These are phyloP conservation scores for Eilema griseolum DNA, from an alignment of 2,888 invertebrate species.

Conservation along the genomic window DNA sequence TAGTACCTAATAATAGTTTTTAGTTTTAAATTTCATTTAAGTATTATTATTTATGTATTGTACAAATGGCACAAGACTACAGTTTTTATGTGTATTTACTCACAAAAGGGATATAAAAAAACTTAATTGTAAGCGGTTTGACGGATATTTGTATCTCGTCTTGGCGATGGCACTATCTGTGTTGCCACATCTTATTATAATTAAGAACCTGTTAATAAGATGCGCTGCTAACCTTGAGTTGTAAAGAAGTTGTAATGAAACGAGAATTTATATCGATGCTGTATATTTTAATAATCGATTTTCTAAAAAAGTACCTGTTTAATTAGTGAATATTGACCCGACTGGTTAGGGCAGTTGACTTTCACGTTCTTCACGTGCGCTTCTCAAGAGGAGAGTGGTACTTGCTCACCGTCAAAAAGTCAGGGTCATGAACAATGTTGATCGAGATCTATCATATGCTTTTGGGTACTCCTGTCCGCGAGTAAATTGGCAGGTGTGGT, in stretches of 20 bases:
- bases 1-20: too few relatives aligned
- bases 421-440: neutral
- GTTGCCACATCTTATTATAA: constrained; percentile 2
- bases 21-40: too few relatives aligned
- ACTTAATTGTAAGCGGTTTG: neutral
- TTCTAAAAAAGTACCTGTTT: neutral
- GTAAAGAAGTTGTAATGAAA: constrained; percentile 14
- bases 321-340: neutral
- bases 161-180: neutral
- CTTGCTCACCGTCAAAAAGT: neutral
- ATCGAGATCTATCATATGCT: neutral
- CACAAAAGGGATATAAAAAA: neutral
- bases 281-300: constrained; percentile 18
- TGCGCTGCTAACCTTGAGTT: constrained; percentile 16
- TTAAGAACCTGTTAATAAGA: constrained; percentile 21
- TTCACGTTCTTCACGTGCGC: neutral
- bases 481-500: neutral
- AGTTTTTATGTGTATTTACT: neutral
- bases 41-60: too few relatives aligned
- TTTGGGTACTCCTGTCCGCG: neutral
- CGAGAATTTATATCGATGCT: constrained; percentile 2
- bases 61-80: too few relatives aligned
- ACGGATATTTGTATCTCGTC: neutral
- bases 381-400: neutral
- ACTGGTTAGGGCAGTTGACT: neutral